Evolutionary conservation across 2,797 vertebrate species (phyloP).

Genomic region (Heliangelus exortis): DNA sequence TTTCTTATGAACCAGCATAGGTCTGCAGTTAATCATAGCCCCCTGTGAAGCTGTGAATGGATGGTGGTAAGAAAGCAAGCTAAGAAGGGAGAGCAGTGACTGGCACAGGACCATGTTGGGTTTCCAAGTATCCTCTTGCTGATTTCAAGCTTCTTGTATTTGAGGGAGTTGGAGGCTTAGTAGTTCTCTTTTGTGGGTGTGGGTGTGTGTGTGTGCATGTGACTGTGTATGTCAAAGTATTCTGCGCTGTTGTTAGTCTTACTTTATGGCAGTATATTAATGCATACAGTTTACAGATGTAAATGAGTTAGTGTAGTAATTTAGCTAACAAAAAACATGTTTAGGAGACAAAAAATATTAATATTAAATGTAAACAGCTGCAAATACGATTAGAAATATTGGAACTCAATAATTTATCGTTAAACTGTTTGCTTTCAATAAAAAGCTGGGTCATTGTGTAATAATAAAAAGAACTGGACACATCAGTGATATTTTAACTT

Average conservation of each 20-base stretch:
- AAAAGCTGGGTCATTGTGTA: background rate
- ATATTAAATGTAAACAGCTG: background rate
- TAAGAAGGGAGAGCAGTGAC: background rate
- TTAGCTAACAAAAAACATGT: background rate
- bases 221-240: background rate
- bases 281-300: background rate
- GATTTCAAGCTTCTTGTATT: background rate
- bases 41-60: accelerated
- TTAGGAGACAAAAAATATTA: background rate
- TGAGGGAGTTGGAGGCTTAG: background rate
- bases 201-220: background rate
- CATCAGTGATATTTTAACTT: background rate
- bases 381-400: background rate
- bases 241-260: background rate
- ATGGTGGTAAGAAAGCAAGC: background rate
- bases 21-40: background rate
- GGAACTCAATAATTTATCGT: background rate
- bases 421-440: background rate
- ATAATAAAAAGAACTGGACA: background rate
- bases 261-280: background rate
- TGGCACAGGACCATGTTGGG: background rate
- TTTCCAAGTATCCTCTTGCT: background rate
- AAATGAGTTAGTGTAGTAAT: background rate
- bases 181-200: background rate
- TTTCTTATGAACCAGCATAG: background rate